A percentile compares a stretch with the other conserved stretches of the same genome.
Evolutionary conservation across 2,797 vertebrate species (phyloP).

Genomic region (Crossoptilon crossoptilon): DNA sequence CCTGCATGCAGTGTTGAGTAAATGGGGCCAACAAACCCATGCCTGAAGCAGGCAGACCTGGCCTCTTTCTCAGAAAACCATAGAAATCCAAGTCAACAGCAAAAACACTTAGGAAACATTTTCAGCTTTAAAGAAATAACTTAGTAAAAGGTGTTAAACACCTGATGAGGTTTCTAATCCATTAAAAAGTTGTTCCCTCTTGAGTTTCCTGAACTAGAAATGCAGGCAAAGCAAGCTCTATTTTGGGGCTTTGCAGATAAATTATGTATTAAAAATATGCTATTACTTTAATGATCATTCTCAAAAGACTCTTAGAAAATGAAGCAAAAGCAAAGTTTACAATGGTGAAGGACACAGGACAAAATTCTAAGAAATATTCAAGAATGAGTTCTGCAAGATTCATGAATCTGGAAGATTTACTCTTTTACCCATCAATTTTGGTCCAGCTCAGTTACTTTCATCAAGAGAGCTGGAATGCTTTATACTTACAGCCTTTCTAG

Average conservation of each 20-base stretch:
- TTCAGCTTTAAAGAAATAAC: conserved; percentile 21
- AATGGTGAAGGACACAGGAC: conserved; percentile 23
- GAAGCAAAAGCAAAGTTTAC: conserved; percentile 56
- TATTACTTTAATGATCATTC: conserved; percentile 58
- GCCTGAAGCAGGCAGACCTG: neutral
- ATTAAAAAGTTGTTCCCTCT: conserved; percentile 20
- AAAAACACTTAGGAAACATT: neutral
- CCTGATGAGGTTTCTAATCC: neutral
- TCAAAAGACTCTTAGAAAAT: conserved; percentile 36
- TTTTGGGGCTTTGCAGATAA: conserved; percentile 25
- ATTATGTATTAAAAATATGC: conserved; percentile 49
- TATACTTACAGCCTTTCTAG: conserved; percentile 40
- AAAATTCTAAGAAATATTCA: conserved; percentile 17
- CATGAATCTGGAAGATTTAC: conserved; percentile 31
- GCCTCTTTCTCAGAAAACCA: neutral
- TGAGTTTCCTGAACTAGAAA: conserved; percentile 17
- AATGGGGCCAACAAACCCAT: neutral
- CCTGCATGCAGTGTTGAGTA: neutral
- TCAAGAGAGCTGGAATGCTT: conserved; percentile 49
- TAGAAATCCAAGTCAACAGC: neutral
- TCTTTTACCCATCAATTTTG: conserved; percentile 28
- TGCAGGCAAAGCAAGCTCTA: neutral
- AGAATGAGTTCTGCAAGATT: conserved; percentile 30
- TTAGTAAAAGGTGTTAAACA: conserved; percentile 4
- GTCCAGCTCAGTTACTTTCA: conserved; percentile 27